Percentiles rank a stretch among this genome's conserved stretches.
Conservation (phyloP, 2,888 invertebrate species). For the Macrophya alboannulata region DNA sequence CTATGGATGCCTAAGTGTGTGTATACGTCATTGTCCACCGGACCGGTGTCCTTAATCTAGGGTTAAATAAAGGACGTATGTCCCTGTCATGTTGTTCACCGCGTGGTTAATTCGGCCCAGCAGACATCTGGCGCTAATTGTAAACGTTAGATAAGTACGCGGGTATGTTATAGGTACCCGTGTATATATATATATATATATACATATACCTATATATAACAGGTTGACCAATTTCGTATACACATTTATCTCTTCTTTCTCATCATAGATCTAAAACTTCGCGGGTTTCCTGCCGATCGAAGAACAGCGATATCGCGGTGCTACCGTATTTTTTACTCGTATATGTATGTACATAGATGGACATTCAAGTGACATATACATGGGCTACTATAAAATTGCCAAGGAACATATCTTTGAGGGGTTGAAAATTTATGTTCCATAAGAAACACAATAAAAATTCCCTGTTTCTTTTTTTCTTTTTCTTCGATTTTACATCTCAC, state of each 20-base stretch:
- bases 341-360: not conserved
- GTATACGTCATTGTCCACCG: slow-evolving; percentile 37
- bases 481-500: no score
- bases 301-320: slow-evolving; percentile 5
- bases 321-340: slow-evolving; percentile 31
- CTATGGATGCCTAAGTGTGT: not conserved
- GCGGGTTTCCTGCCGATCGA: slow-evolving; percentile 36
- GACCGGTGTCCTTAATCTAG: slow-evolving; percentile 51
- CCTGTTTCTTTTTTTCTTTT: not conserved
- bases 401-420: not conserved
- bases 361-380: not conserved
- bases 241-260: not conserved
- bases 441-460: not conserved
- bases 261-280: slow-evolving; percentile 42
- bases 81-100: slow-evolving; percentile 62
- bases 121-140: slow-evolving; percentile 73
- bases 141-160: slow-evolving; percentile 74
- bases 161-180: slow-evolving; percentile 52
- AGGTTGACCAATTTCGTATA: slow-evolving; percentile 72
- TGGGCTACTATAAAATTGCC: not conserved
- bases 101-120: slow-evolving; percentile 59
- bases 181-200: no score
- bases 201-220: slow-evolving; percentile 69
- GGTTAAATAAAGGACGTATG: slow-evolving; percentile 49
- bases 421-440: not conserved